Evolutionary conservation across 2,888 invertebrate genomes (phyloP).

Genomic region (Conops quadrifasciatus): DNA sequence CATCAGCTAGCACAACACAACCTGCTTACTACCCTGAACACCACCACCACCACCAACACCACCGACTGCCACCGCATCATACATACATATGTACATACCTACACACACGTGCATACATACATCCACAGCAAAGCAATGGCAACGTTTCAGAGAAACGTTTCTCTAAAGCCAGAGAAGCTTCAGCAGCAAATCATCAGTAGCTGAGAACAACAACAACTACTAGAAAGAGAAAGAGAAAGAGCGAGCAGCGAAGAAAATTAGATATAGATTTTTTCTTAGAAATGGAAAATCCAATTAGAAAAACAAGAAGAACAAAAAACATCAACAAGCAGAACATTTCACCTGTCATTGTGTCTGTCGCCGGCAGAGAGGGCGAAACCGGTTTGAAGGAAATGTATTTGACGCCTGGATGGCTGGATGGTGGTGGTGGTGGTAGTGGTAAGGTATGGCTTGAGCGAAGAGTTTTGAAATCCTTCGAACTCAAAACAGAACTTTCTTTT

Average conservation of each 20-base stretch:
- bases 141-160: neutral
- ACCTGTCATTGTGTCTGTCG: slow-evolving; percentile 52
- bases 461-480: neutral
- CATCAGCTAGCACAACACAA: too few relatives aligned
- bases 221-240: slow-evolving; percentile 33
- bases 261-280: slow-evolving; percentile 60
- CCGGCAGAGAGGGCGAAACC: neutral
- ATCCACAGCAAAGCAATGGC: neutral
- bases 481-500: neutral
- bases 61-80: too few relatives aligned
- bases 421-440: neutral
- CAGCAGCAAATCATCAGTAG: too few relatives aligned
- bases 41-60: too few relatives aligned
- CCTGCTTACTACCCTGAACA: too few relatives aligned
- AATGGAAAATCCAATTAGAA: slow-evolving; percentile 62
- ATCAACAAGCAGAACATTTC: slow-evolving; percentile 57
- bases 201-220: too few relatives aligned
- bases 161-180: too few relatives aligned
- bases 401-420: neutral
- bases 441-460: neutral
- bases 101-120: neutral
- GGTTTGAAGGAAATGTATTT: neutral
- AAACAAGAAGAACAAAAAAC: slow-evolving; percentile 41
- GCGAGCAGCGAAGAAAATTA: slow-evolving; percentile 11
- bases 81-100: too few relatives aligned